A percentile compares a stretch with the other conserved stretches of the same genome.
phyloP scores from a whole-genome alignment of 1,140 invertebrate species.

The Bombus soroeensis region DNA sequence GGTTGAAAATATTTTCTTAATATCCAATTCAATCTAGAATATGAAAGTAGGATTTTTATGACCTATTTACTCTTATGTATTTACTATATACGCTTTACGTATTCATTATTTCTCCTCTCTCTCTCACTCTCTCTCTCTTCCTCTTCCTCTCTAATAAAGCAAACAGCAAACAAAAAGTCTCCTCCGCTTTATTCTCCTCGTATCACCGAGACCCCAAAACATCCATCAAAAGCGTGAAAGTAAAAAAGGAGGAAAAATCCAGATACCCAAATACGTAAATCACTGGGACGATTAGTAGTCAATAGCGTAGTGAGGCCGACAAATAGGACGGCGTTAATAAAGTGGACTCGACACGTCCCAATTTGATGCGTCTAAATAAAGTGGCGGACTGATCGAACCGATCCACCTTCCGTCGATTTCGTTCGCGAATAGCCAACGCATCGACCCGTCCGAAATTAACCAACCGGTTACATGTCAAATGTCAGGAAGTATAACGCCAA shows the following conservation, averaged over 20 bases:
- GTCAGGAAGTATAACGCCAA: constrained; percentile 37
- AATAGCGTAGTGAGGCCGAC: neutral
- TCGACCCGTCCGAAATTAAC: constrained; percentile 50
- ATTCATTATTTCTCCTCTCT: too few species aligned
- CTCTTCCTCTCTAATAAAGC: neutral
- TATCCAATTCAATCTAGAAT: too few species aligned
- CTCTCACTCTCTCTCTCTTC: neutral
- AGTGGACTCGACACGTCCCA: neutral
- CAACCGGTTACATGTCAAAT: constrained; percentile 33
- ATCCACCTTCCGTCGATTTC: constrained; percentile 9
- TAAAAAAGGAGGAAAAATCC: neutral
- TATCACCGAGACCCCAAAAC: neutral
- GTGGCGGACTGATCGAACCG: constrained; percentile 1
- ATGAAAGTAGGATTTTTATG: too few species aligned
- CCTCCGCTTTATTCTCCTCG: neutral
- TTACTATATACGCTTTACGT: too few species aligned
- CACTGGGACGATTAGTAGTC: neutral
- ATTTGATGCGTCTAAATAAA: constrained; percentile 33
- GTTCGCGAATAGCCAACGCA: constrained; percentile 29
- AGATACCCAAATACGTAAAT: neutral
- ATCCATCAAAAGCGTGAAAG: neutral
- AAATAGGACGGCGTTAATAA: neutral
- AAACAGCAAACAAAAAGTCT: neutral
- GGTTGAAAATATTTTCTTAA: too few species aligned
- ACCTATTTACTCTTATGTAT: too few species aligned